Percentiles rank a stretch among this genome's conserved stretches.
Evolutionary conservation across 2,113 vertebrate genomes (phyloP).

Genomic region (Glaucidium brasilianum): DNA sequence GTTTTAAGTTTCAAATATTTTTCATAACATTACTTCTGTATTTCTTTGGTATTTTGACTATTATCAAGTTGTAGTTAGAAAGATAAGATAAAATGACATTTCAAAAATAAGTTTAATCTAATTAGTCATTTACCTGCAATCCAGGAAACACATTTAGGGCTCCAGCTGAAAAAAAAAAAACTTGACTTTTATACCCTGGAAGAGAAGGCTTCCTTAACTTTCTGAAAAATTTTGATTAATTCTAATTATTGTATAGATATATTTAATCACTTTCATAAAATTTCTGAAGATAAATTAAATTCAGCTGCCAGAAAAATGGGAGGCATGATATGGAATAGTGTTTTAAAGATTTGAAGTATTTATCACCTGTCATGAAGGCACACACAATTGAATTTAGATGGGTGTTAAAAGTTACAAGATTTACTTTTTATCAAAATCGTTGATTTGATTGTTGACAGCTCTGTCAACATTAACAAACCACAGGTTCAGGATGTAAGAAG

Average conservation of each 20-base stretch:
- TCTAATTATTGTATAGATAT: background rate
- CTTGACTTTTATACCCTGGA: background rate
- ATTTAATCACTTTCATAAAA: background rate
- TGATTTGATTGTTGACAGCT: no score
- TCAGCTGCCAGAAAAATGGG: background rate
- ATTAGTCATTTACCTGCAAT: background rate
- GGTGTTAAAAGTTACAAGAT: no score
- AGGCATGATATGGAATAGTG: background rate
- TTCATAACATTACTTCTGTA: background rate
- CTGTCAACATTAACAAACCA: no score
- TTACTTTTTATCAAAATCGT: no score
- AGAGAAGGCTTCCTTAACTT: background rate
- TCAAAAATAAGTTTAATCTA: background rate
- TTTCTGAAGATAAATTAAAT: background rate
- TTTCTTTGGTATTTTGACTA: background rate
- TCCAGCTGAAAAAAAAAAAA: background rate
- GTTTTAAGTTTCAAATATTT: background rate
- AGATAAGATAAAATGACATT: background rate
- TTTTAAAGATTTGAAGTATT: background rate
- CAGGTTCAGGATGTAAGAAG: no score
- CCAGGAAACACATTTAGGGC: background rate
- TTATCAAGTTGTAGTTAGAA: background rate
- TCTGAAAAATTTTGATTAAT: background rate
- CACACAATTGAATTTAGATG: no score
- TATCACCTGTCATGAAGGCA: no score